Percentiles rank a stretch among this genome's conserved stretches.
phyloP scores from a whole-genome alignment of 1,140 invertebrate genomes.

The Aphaenogaster rudis region DNA sequence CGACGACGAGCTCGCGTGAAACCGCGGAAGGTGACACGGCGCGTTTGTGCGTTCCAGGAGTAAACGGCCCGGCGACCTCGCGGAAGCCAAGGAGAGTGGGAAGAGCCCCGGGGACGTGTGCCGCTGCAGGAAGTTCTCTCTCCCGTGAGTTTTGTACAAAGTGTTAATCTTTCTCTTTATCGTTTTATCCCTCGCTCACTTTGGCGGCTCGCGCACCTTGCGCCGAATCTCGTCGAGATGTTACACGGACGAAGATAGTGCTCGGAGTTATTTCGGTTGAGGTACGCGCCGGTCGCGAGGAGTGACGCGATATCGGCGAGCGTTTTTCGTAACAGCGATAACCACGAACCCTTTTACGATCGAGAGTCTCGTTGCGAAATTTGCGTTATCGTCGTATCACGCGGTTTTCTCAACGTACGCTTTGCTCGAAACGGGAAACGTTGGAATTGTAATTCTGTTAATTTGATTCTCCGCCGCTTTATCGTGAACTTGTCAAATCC shows the following conservation, averaged over 20 bases:
- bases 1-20: constrained; percentile 50
- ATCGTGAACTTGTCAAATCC: background rate
- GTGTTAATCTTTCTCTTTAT: background rate
- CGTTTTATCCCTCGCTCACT: background rate
- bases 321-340: constrained; percentile 24
- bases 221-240: background rate
- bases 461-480: background rate
- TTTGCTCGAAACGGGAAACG: background rate
- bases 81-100: constrained; percentile 21
- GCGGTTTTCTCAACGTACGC: background rate
- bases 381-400: background rate
- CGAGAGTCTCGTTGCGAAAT: background rate
- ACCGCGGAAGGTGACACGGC: constrained; percentile 58
- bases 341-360: background rate
- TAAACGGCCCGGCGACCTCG: constrained; percentile 50
- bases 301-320: constrained; percentile 10
- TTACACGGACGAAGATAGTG: background rate
- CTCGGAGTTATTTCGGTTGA: constrained; percentile 14
- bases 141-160: constrained; percentile 7
- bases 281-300: background rate
- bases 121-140: constrained; percentile 18
- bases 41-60: constrained; percentile 54
- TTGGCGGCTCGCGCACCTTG: background rate
- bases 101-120: background rate
- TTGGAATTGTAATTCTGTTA: background rate